phyloP scores from a whole-genome alignment of 2,888 invertebrate genomes.

The Nineta flava region DNA sequence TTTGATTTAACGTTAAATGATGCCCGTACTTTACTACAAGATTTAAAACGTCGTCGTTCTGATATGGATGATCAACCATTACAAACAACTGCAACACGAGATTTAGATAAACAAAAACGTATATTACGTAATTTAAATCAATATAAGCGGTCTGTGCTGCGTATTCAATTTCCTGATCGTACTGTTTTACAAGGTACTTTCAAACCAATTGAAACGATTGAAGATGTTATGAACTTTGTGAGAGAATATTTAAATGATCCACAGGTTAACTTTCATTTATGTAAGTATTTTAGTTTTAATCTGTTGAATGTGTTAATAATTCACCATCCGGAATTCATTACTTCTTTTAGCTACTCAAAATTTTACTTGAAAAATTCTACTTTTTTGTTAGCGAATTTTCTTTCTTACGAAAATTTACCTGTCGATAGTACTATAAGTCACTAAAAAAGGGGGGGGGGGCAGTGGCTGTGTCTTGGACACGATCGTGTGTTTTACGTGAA shows the following conservation, averaged over 20 bases:
- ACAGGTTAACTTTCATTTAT: conserved; percentile 56
- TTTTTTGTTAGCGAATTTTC: too few species aligned
- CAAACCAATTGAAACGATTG: conserved; percentile 55
- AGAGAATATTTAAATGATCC: conserved; percentile 49
- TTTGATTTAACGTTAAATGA: conserved; percentile 76
- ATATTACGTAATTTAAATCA: conserved; percentile 40
- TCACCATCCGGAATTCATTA: background rate
- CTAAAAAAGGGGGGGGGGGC: too few species aligned
- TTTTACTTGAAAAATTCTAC: too few species aligned
- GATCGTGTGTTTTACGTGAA: too few species aligned
- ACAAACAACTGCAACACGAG: conserved; percentile 45
- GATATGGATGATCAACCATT: conserved; percentile 59
- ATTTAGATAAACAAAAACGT: conserved; percentile 38
- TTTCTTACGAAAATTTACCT: too few species aligned
- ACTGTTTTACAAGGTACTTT: conserved; percentile 78
- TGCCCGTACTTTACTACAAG: conserved; percentile 55
- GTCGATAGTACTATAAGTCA: too few species aligned
- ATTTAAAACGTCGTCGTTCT: conserved; percentile 47
- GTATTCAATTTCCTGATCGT: conserved; percentile 76
- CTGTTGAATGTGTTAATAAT: background rate
- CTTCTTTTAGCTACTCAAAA: conserved; percentile 1
- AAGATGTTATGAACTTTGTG: conserved; percentile 57
- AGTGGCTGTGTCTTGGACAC: too few species aligned
- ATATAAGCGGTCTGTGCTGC: conserved; percentile 62
- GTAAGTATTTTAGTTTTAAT: conserved; percentile 36